phyloP scores from a whole-genome alignment of 2,888 invertebrate genomes.

The Eucera pruinosa region DNA sequence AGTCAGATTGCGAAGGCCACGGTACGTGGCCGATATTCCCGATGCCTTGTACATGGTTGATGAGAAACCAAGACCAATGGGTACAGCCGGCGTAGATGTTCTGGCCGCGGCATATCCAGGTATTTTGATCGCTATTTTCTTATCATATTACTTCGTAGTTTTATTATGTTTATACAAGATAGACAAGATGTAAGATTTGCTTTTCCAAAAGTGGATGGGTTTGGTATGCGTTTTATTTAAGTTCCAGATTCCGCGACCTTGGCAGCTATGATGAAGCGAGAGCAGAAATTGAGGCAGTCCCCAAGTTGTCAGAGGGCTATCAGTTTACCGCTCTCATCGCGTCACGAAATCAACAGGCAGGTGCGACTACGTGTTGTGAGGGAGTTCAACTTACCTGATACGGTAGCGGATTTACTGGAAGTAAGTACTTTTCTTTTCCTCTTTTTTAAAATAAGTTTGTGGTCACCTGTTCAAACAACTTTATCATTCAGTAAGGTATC shows the following conservation, averaged over 20 bases:
- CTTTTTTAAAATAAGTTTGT: neutral
- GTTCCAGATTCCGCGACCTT: constrained; percentile 92
- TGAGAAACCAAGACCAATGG: constrained; percentile 85
- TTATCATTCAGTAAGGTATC: neutral
- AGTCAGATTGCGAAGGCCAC: constrained; percentile 88
- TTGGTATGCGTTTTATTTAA: constrained; percentile 67
- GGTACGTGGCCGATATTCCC: constrained; percentile 93
- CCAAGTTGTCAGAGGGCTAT: constrained; percentile 93
- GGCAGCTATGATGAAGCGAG: constrained; percentile 93
- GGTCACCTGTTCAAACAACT: neutral
- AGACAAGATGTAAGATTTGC: neutral
- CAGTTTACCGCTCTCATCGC: constrained; percentile 90
- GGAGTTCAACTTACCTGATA: constrained; percentile 97
- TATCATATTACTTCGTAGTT: neutral
- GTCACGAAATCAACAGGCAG: constrained; percentile 91
- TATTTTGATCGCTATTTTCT: constrained; percentile 63
- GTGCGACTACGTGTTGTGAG: constrained; percentile 94
- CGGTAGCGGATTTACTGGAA: constrained; percentile 91
- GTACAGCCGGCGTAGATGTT: constrained; percentile 87
- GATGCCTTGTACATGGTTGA: constrained; percentile 96
- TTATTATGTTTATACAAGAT: neutral
- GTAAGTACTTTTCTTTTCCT: constrained; percentile 70
- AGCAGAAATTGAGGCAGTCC: constrained; percentile 92
- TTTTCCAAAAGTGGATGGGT: neutral
- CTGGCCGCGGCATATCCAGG: constrained; percentile 88